Conservation (phyloP, 2,797 vertebrate genomes). For the Morelia viridis region DNA sequence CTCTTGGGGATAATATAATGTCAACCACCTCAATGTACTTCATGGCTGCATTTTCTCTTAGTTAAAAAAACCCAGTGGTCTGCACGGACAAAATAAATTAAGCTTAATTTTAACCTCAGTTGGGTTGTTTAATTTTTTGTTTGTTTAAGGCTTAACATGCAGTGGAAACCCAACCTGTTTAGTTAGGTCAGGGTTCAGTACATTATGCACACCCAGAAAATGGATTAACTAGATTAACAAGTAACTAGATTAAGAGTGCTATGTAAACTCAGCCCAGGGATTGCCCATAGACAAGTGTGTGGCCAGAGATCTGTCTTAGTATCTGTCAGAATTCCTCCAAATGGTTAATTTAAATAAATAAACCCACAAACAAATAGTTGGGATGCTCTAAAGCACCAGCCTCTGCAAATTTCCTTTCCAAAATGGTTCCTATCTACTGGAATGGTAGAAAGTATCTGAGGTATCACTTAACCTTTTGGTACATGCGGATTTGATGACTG, state of each 20-base stretch:
- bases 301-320: not conserved
- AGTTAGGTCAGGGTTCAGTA: not conserved
- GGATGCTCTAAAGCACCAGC: not conserved
- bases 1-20: not conserved
- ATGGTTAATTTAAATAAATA: not conserved
- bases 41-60: not conserved
- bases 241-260: not conserved
- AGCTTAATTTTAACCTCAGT: not conserved
- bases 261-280: not conserved
- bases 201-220: not conserved
- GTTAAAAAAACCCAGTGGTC: not conserved
- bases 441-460: not conserved
- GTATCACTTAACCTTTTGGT: not conserved
- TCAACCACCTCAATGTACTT: not conserved
- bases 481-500: not conserved
- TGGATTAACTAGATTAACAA: not conserved
- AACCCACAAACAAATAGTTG: not conserved
- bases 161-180: not conserved
- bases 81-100: not conserved
- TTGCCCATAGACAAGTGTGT: not conserved
- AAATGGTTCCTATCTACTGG: not conserved
- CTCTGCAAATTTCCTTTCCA: not conserved
- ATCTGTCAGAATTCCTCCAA: not conserved
- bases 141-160: not conserved
- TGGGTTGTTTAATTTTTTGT: not conserved